Conservation (phyloP, 2,113 vertebrate species). For the Lontra canadensis region DNA sequence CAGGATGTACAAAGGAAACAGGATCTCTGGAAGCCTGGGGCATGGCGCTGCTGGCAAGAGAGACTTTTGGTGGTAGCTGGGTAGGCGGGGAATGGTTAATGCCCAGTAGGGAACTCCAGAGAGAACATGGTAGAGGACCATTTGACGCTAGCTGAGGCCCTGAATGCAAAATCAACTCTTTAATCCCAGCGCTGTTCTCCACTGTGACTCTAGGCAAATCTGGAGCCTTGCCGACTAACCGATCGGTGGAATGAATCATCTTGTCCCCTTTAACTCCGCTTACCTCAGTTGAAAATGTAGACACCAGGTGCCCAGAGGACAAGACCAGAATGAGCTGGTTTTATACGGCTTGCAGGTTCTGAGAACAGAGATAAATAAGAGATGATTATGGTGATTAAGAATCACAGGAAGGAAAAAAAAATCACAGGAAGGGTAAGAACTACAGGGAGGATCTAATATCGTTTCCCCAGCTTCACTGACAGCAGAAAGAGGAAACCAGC, state of each 20-base stretch:
- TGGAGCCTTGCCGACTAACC: not conserved
- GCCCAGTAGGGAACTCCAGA: not conserved
- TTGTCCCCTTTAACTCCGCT: not conserved
- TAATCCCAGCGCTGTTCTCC: not conserved
- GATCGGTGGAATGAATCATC: not conserved
- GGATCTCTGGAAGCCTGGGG: not conserved
- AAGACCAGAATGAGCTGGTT: not conserved
- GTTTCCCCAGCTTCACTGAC: not conserved
- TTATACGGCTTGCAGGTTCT: not conserved
- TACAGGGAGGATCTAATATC: not conserved
- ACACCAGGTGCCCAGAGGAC: not conserved
- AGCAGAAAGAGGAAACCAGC: not conserved
- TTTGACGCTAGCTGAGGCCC: not conserved
- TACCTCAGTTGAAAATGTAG: not conserved
- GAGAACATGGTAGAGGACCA: fast-evolving
- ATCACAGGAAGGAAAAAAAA: not conserved
- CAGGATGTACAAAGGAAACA: too few relatives aligned
- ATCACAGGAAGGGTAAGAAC: not conserved
- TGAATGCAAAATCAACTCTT: not conserved
- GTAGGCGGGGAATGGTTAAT: not conserved
- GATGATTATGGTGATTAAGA: constrained; percentile 41
- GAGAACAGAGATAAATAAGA: constrained; percentile 32
- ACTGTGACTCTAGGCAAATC: not conserved
- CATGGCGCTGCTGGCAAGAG: too few relatives aligned
- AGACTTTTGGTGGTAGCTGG: not conserved